A percentile compares a stretch with the other conserved stretches of the same genome.
phyloP scores from a whole-genome alignment of 1,140 invertebrate species.

The Pseudomyrmex flavicornis region DNA sequence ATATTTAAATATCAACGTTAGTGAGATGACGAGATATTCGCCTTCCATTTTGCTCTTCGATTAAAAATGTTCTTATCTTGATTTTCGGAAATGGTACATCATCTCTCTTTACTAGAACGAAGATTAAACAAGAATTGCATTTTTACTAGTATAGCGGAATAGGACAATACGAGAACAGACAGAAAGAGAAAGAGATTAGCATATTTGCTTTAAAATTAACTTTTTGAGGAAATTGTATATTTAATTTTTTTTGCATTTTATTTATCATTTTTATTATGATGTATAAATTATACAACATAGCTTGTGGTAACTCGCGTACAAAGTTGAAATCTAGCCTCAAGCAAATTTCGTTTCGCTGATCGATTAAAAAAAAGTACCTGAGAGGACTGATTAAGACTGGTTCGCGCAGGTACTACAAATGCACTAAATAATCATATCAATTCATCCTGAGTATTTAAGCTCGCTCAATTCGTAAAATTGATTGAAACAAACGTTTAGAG shows the following conservation, averaged over 20 bases:
- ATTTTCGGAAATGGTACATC: constrained; percentile 41
- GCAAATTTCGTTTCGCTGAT: constrained; percentile 64
- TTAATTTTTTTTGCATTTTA: background rate
- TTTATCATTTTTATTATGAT: no score
- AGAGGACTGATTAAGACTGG: constrained; percentile 54
- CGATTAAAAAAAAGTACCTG: constrained; percentile 69
- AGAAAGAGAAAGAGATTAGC: background rate
- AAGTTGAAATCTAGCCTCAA: constrained; percentile 46
- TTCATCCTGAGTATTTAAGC: constrained; percentile 64
- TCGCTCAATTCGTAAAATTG: constrained; percentile 46
- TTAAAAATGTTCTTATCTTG: constrained; percentile 41
- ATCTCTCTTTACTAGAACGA: constrained; percentile 50
- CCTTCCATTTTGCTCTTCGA: constrained; percentile 64
- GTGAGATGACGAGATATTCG: constrained; percentile 23
- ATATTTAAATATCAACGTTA: constrained; percentile 31
- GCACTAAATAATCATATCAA: constrained; percentile 73
- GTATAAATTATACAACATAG: background rate
- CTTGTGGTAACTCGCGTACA: background rate
- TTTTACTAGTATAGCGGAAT: constrained; percentile 48
- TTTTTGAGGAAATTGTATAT: constrained; percentile 15
- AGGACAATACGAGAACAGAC: constrained; percentile 63
- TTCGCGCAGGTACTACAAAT: constrained; percentile 67
- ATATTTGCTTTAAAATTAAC: background rate
- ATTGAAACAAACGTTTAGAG: constrained; percentile 39
- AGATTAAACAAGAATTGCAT: constrained; percentile 37